Base-by-base conservation (phyloP, 2,888 invertebrate species). In the Andrena fulva region DNA sequence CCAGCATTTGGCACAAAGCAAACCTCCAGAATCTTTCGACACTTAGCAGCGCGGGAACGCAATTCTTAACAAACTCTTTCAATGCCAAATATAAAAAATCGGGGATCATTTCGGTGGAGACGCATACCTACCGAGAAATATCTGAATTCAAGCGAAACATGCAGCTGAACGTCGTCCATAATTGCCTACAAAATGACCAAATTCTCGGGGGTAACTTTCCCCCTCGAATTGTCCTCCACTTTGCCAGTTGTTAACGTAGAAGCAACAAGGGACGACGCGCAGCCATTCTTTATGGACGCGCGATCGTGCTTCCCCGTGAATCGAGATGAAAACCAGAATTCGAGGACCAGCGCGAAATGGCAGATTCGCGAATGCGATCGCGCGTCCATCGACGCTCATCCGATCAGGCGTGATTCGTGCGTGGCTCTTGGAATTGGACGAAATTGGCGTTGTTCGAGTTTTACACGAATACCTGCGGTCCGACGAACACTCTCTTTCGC, bases 141-240 rank as follows among this genome's bases (percentile, higher is more conserved):
- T 85, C 83, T 74, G 76, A 86, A 86, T 86, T 86, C 83, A 80
- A 86, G 75, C 5, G 73, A 81, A 77, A 64, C 27, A 66, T 10
- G 66, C 75, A 62, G 60, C 71, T 80, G 84, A 62, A 54, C 78
- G 84, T 73, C 77, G 70, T 48, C 16, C 52, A 16, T 6, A 27
- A 16, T 16, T 42, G 27, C 42, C 5, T 4, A 5, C n/a, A 33
- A 12, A 2, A 33, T 59, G 1, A 59, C 24, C 16, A 67, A 20
- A 16, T 2, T 20, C 3, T 5, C 42, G 42, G 42, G 16, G 42
- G 4, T 16, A 16, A 42, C 4, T 12, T 42, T 42, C 42, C 1
- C 42, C 42, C 42, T 42, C 1, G 16, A 42, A 5, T 16, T 42
- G 16, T 42, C 42, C 16, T 16, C 16, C 42, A 42, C 42, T 42